Evolutionary conservation across 2,888 invertebrate genomes (phyloP).

Genomic region (Agrypnus murinus): DNA sequence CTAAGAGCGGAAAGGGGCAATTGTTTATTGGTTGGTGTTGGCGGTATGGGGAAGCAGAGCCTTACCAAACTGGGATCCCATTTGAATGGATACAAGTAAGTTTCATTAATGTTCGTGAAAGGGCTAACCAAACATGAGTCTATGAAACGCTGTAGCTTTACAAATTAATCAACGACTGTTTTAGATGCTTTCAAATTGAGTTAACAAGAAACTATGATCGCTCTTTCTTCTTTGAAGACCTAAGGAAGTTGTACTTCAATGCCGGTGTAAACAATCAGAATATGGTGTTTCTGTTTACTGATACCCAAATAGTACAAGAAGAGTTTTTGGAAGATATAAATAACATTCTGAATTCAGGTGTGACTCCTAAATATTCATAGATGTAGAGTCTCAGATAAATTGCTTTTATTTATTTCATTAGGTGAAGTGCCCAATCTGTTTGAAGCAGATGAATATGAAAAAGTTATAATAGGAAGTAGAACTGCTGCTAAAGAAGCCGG

Average conservation of each 20-base stretch:
- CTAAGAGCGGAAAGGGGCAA: slow-evolving; percentile 91
- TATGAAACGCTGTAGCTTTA: background rate
- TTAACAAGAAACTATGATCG: slow-evolving; percentile 89
- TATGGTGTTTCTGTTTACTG: slow-evolving; percentile 90
- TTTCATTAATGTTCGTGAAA: too few relatives aligned
- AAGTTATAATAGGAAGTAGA: slow-evolving; percentile 84
- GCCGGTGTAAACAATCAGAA: slow-evolving; percentile 85
- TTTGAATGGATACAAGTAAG: slow-evolving; percentile 85
- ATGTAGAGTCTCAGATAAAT: too few relatives aligned
- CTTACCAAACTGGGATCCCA: slow-evolving; percentile 89
- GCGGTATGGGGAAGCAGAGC: slow-evolving; percentile 92
- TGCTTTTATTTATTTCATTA: too few relatives aligned
- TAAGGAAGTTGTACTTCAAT: slow-evolving; percentile 84
- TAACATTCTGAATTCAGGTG: slow-evolving; percentile 91
- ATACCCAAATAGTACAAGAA: slow-evolving; percentile 92
- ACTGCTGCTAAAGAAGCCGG: slow-evolving; percentile 82
- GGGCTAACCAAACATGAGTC: too few relatives aligned
- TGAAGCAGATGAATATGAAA: slow-evolving; percentile 89
- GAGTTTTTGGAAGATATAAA: slow-evolving; percentile 95
- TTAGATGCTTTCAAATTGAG: slow-evolving; percentile 90
- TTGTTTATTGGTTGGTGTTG: slow-evolving; percentile 90
- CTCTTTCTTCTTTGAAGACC: slow-evolving; percentile 88
- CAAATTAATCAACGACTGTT: slow-evolving; percentile 36
- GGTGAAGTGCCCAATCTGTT: slow-evolving; percentile 95
- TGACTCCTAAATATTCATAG: background rate